These are phyloP conservation scores for Limonius californicus DNA, from an alignment of 1,140 invertebrate genomes.

Conservation along the genomic window DNA sequence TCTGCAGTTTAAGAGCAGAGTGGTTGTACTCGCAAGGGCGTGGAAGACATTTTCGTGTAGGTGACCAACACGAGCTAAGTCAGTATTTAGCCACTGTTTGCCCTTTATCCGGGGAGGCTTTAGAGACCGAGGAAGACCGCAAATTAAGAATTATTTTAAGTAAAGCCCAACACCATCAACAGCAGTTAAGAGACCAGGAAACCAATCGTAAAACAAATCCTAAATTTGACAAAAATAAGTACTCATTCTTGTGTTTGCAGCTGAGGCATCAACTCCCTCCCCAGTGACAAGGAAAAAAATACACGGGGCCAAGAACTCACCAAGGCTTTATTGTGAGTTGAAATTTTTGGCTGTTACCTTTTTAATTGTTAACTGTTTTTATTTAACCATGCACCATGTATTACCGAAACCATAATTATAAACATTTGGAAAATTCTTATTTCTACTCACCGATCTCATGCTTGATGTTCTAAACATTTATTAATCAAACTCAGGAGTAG, in stretches of 20 bases:
- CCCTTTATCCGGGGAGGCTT: slow-evolving; percentile 66
- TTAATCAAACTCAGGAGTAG: too few species aligned
- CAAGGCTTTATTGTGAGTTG: slow-evolving; percentile 58
- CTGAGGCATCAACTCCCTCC: slow-evolving; percentile 36
- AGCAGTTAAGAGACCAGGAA: slow-evolving; percentile 66
- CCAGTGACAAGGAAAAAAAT: slow-evolving; percentile 40
- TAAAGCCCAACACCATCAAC: slow-evolving; percentile 87
- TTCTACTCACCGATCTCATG: too few species aligned
- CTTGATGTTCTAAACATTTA: too few species aligned
- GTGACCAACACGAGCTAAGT: slow-evolving; percentile 76
- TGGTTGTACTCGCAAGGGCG: slow-evolving; percentile 92
- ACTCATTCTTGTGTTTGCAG: slow-evolving; percentile 10
- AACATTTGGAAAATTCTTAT: too few species aligned
- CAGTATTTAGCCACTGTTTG: slow-evolving; percentile 78
- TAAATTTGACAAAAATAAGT: background rate
- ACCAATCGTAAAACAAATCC: slow-evolving; percentile 24
- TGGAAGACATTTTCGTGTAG: slow-evolving; percentile 79
- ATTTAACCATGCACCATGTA: too few species aligned
- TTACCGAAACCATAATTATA: too few species aligned
- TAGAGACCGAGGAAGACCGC: slow-evolving; percentile 80
- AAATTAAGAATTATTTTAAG: slow-evolving; percentile 80
- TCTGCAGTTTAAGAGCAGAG: slow-evolving; percentile 80
- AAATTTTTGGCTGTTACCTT: too few species aligned
- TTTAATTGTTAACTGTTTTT: too few species aligned
- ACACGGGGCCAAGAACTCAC: slow-evolving; percentile 49